Base-by-base conservation (phyloP, 2,888 invertebrate genomes). In the Phymatocera aterrima region DNA sequence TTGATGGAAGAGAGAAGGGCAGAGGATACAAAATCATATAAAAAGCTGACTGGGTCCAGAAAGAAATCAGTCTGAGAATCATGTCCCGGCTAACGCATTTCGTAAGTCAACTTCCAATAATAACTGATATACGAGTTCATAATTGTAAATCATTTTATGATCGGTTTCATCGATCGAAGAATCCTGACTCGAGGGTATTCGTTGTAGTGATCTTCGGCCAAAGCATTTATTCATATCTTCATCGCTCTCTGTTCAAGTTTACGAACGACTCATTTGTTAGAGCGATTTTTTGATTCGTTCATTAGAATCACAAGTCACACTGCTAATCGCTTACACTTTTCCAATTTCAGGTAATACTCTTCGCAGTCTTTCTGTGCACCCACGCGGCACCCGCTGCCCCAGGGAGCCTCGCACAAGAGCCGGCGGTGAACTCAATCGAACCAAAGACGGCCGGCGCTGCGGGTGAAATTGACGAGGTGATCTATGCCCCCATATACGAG, bases 21-120 rank as follows among this genome's bases (percentile, higher is more conserved):
- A 51, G 31, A 68, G 68, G 68, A 68, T 46, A 46, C 2, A 12
- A 34, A 72, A 28, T 31, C 24, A 51, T 72, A 72, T 72, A 72
- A 72, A 61, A n/a, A 57, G 12, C 15, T 28, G 3, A 28, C 3
- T 28, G 28, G 15, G 15, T 15, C 28, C 57, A 8, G 12, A 57
- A 28, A 57, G 4, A 31, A 57, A 28, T 57, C 57, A 57, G 57
- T 68, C 43, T n/a, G n/a, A 24, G 28, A 51, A 51, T 72, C 72
- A 72, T 72, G 72, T 51, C 51, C n/a, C 72, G 72, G 51, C 72
- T 51, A 37, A 51, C 54, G 18, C 28, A 51, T 37, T 31, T 72
- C 34, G 72, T 72, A 51, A 72, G 72, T 72, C 15, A 10, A 72
- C n/a, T n/a, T n/a, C n/a, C 64, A 3, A 24, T 24, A 57, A 28